A percentile compares a stretch with the other conserved stretches of the same genome.
Conservation (phyloP, 2,113 vertebrate species). For the Furnarius figulus region DNA sequence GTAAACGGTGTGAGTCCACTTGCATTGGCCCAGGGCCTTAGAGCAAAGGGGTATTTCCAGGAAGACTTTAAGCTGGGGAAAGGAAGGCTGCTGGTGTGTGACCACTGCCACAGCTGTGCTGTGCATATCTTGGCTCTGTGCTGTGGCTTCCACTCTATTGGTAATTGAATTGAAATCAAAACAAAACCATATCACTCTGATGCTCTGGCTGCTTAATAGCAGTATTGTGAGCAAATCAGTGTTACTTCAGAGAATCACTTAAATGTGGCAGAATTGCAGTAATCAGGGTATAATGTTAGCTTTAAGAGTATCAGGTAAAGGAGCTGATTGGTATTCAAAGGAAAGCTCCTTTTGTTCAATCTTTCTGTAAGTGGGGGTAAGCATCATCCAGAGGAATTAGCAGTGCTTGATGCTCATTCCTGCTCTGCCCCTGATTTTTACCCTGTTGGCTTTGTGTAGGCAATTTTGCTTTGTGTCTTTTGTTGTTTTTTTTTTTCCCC, state of each 20-base stretch:
- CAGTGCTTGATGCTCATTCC: neutral
- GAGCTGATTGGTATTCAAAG: slow-evolving; percentile 26
- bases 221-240: slow-evolving; percentile 40
- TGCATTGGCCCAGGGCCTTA: fast-evolving
- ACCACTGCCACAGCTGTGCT: neutral
- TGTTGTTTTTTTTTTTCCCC: neutral
- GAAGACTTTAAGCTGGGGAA: neutral
- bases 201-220: slow-evolving; percentile 19
- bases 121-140: neutral
- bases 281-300: slow-evolving; percentile 22
- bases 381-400: neutral
- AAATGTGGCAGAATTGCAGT: slow-evolving; percentile 19
- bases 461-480: neutral
- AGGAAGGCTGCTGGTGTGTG: neutral
- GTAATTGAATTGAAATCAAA: slow-evolving; percentile 57
- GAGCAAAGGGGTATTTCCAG: neutral
- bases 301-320: slow-evolving; percentile 14
- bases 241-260: slow-evolving; percentile 13
- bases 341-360: neutral
- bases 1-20: fast-evolving
- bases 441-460: neutral
- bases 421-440: neutral
- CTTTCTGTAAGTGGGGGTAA: neutral
- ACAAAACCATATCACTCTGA: neutral
- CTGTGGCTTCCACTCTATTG: neutral